Evolutionary conservation across 2,797 vertebrate species (phyloP).

Genomic region (Spinus olivaceus): DNA sequence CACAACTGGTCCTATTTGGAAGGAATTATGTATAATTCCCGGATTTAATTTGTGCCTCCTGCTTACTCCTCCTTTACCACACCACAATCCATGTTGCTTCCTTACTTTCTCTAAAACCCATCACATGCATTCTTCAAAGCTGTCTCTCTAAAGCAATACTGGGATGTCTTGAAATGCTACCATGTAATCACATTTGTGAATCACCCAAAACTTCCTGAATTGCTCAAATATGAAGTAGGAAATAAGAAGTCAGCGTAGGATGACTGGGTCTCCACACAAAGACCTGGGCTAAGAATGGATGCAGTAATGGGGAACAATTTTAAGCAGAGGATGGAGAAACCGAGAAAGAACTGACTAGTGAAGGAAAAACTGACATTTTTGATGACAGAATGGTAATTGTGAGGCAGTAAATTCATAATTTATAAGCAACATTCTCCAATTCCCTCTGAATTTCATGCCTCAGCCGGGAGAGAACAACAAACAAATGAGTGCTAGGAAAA

Average conservation of each 20-base stretch:
- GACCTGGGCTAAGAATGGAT: neutral
- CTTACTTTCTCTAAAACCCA: neutral
- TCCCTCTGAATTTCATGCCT: neutral
- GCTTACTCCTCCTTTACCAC: neutral
- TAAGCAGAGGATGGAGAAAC: neutral
- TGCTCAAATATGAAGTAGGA: neutral
- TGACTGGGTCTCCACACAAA: neutral
- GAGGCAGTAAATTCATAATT: neutral
- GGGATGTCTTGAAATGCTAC: neutral
- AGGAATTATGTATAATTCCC: neutral
- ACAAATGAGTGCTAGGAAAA: neutral
- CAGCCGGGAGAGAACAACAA: neutral
- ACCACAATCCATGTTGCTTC: neutral
- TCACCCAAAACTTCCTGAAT: neutral
- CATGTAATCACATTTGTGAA: neutral
- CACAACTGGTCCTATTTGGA: neutral
- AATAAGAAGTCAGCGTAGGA: neutral
- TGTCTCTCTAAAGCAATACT: neutral
- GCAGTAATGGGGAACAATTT: neutral
- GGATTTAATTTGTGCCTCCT: neutral
- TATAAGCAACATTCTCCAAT: neutral
- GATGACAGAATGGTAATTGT: neutral
- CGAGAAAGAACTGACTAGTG: neutral
- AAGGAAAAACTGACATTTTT: neutral
- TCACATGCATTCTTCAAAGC: neutral